A percentile compares a stretch with the other conserved stretches of the same genome.
Evolutionary conservation across 2,888 invertebrate genomes (phyloP).

Genomic region (Dorcus parallelipipedus): DNA sequence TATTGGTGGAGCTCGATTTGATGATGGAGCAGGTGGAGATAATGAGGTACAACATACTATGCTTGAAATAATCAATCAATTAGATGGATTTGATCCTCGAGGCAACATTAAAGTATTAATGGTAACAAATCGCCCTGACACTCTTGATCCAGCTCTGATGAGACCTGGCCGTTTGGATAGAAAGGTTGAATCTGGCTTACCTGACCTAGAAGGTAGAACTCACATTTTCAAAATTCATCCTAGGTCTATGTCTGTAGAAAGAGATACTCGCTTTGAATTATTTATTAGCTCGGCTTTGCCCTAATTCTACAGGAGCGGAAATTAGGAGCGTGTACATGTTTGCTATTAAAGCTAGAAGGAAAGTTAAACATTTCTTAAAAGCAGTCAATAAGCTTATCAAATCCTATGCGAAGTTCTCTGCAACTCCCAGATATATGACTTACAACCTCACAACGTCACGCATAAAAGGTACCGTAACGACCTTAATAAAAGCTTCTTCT

Average conservation of each 20-base stretch:
- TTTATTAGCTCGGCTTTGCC: conserved; percentile 85
- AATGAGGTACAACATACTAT: conserved; percentile 97
- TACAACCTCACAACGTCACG: no score
- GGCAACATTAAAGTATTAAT: conserved; percentile 98
- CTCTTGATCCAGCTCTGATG: conserved; percentile 97
- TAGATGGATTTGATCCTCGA: conserved; percentile 98
- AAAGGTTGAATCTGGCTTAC: conserved; percentile 97
- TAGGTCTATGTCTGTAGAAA: conserved; percentile 97
- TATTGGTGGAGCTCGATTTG: conserved; percentile 96
- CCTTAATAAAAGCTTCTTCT: no score
- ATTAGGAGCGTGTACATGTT: conserved; percentile 94
- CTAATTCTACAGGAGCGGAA: conserved; percentile 93
- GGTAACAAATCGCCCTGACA: conserved; percentile 99
- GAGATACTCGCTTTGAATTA: conserved; percentile 96
- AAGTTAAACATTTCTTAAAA: conserved; percentile 98
- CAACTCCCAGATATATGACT: conserved; percentile 93
- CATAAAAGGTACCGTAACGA: no score
- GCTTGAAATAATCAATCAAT: conserved; percentile 97
- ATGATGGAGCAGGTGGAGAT: conserved; percentile 98
- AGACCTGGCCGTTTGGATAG: conserved; percentile 96
- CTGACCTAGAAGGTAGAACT: conserved; percentile 93
- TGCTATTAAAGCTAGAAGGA: conserved; percentile 95
- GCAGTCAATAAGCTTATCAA: conserved; percentile 99
- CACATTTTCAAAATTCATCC: conserved; percentile 99
- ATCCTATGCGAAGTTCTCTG: conserved; percentile 93